These are phyloP conservation scores for Manis javanica DNA, from an alignment of 2,797 vertebrate genomes.

Conservation along the genomic window DNA sequence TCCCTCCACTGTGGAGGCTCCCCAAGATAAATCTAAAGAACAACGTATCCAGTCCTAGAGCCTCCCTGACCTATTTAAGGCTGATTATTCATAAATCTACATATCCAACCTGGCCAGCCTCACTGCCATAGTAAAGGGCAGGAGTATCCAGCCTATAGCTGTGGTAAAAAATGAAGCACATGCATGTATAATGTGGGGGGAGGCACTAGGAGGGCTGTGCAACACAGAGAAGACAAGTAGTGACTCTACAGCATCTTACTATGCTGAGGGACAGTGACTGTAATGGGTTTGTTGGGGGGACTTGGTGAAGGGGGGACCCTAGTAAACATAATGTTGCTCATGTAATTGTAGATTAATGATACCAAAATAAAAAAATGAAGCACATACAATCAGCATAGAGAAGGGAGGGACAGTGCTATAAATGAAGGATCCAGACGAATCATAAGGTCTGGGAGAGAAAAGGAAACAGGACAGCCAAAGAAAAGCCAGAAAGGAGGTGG, in stretches of 20 bases:
- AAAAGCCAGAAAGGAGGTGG: neutral
- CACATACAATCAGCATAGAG: neutral
- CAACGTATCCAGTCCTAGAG: neutral
- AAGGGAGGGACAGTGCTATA: neutral
- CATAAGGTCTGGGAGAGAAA: neutral
- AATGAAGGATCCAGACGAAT: neutral
- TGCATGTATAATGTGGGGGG: no score
- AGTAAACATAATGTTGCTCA: no score
- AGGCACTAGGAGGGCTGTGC: no score
- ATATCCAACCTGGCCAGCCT: neutral
- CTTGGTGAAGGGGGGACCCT: no score
- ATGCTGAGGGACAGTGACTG: no score
- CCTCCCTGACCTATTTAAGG: neutral
- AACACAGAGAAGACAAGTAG: no score
- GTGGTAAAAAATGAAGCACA: neutral
- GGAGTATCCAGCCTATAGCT: neutral
- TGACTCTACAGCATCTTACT: no score
- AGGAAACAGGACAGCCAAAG: neutral
- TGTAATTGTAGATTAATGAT: no score
- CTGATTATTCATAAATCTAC: neutral
- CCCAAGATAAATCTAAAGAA: neutral
- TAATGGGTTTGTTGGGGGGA: no score
- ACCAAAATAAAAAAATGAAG: neutral
- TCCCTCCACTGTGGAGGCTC: neutral
- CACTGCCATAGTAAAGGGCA: neutral